Evolutionary conservation across 2,797 vertebrate species (phyloP).

Genomic region (Chrosomus eos): DNA sequence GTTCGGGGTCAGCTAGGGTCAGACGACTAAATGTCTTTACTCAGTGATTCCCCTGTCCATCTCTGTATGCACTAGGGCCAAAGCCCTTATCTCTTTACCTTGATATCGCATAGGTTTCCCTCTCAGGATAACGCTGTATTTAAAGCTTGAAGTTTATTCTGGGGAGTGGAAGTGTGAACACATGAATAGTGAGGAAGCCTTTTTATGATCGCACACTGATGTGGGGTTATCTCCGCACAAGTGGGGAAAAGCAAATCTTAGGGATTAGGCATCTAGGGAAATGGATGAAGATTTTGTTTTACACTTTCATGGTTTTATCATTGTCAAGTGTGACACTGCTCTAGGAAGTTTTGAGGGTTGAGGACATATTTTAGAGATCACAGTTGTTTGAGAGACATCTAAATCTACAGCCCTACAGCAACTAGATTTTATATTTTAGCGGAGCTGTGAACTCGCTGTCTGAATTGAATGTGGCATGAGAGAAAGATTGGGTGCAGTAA

Average conservation of each 20-base stretch:
- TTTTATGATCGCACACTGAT: constrained; percentile 20
- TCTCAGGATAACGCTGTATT: not conserved
- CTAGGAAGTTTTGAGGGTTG: not conserved
- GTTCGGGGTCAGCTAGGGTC: constrained; percentile 35
- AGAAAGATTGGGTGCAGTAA: constrained; percentile 7
- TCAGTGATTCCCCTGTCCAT: constrained; percentile 40
- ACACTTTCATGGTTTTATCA: constrained; percentile 31
- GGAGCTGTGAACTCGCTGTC: not conserved
- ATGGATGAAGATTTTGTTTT: constrained; percentile 20
- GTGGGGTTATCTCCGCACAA: constrained; percentile 7
- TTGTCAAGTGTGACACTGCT: constrained; percentile 15
- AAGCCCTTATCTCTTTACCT: constrained; percentile 48
- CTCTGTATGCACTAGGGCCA: constrained; percentile 49
- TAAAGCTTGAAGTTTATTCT: constrained; percentile 35
- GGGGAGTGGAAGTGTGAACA: constrained; percentile 9
- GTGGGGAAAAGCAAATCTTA: not conserved
- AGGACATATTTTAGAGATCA: constrained; percentile 27
- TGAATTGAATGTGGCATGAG: constrained; percentile 36
- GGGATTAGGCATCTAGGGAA: constrained; percentile 4
- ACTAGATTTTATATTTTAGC: constrained; percentile 6
- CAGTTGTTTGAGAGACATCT: constrained; percentile 18
- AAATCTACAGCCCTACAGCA: constrained; percentile 12
- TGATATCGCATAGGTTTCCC: constrained; percentile 37
- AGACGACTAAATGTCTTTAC: constrained; percentile 30
- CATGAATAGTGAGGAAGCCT: not conserved